Evolutionary conservation across 2,113 vertebrate species (phyloP), one percentile per base, ranked within the genome.

Genomic region (Pygoscelis antarcticus): DNA sequence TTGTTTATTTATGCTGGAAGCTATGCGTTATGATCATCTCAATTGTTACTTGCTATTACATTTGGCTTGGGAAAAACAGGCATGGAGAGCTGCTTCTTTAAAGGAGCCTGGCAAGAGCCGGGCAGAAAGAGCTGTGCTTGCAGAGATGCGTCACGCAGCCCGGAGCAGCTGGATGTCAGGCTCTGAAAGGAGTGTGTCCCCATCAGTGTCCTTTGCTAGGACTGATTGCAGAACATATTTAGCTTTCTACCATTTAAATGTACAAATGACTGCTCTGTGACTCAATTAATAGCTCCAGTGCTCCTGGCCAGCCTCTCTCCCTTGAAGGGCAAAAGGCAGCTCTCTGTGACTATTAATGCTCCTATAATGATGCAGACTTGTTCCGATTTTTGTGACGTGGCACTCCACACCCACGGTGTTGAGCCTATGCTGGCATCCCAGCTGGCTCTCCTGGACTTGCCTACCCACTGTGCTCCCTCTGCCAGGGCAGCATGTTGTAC

Each of bases 251-350:
- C 58, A 65, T 89, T 96, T 93, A 82, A 95, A 84, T 93, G 81
- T 36, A 94, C 38, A 91, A 89, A 95, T 61, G 32, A 93, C 77
- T 93, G 52, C 49, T 79, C 81, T 72, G 70, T 65, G 81, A 71
- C 74, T 91, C 87, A 91, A 22, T 89, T 93, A 95, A 89, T 30
- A 95, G 84, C 78, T 96, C 23, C 74, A 68, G 74, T 25, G 87
- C 84, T 89, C 61, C 77, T 61, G 52, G 87, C n/a, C 52, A 68
- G 65, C 23, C 74, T 94, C 52, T 89, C 69, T 89, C 65, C 83
- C 77, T 95, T 94, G 91, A 95, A 96, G 95, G 91, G 78, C 93
- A 96, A 87, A 93, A 91, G 57, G 60, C 83, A 85, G 44, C 58
- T 64, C 40, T 61, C 49, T 32, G 49, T 83, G 54, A 80, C 62